These are phyloP conservation scores for Halesus radiatus DNA, from an alignment of 1,140 invertebrate species.

Conservation along the genomic window DNA sequence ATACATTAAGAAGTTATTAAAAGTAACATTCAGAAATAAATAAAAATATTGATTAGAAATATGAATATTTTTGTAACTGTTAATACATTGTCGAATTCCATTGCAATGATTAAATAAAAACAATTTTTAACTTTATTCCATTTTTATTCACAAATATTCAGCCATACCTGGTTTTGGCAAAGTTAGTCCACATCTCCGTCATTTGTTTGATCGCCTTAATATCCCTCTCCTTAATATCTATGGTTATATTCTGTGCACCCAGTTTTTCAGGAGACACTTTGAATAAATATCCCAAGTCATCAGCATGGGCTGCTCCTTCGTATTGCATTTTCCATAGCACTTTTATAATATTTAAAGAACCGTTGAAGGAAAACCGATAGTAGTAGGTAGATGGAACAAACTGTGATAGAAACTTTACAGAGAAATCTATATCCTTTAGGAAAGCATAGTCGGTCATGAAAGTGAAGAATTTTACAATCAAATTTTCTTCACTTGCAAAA, in stretches of 20 bases:
- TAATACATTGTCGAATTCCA: too few species aligned
- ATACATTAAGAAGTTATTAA: too few species aligned
- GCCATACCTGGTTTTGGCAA: slow-evolving; percentile 47
- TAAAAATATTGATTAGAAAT: too few species aligned
- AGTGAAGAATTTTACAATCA: slow-evolving; percentile 36
- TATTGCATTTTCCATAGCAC: slow-evolving; percentile 61
- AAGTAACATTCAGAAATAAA: too few species aligned
- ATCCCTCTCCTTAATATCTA: slow-evolving; percentile 55
- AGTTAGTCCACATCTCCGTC: slow-evolving; percentile 68
- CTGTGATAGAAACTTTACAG: slow-evolving; percentile 5
- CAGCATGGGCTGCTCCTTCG: slow-evolving; percentile 64
- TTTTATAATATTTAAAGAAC: slow-evolving; percentile 61
- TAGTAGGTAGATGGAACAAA: slow-evolving; percentile 52
- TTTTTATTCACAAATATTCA: too few species aligned
- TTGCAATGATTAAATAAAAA: too few species aligned
- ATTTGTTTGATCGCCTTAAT: slow-evolving; percentile 63
- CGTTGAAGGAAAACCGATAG: slow-evolving; percentile 63
- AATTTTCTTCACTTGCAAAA: slow-evolving; percentile 14
- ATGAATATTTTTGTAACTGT: too few species aligned
- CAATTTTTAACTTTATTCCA: too few species aligned
- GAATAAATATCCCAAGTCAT: slow-evolving; percentile 66
- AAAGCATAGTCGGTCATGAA: slow-evolving; percentile 46
- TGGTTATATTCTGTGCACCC: slow-evolving; percentile 38
- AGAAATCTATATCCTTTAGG: slow-evolving; percentile 28
- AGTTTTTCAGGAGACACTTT: slow-evolving; percentile 61